Conservation (phyloP, 2,888 invertebrate species). For the Marasmarcha lunaedactyla region DNA sequence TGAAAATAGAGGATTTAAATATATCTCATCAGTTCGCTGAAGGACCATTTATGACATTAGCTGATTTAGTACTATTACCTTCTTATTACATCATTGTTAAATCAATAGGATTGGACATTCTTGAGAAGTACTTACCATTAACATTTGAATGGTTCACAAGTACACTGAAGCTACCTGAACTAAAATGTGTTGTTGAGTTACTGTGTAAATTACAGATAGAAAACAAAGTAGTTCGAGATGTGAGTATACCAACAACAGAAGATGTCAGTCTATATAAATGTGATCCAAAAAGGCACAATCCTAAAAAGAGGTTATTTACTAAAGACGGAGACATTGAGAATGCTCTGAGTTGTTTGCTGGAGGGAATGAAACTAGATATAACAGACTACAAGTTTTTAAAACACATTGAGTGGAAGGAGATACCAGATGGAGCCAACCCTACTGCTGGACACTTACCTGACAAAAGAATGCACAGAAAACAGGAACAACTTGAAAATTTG, state of each 20-base stretch:
- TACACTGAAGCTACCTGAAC: slow-evolving; percentile 25
- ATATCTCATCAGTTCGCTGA: slow-evolving; percentile 84
- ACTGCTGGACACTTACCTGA: slow-evolving; percentile 83
- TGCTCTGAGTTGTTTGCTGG: slow-evolving; percentile 53
- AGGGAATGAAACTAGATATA: slow-evolving; percentile 50
- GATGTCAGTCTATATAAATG: slow-evolving; percentile 81
- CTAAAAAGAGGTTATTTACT: slow-evolving; percentile 79
- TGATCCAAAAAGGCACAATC: slow-evolving; percentile 81
- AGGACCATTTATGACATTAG: slow-evolving; percentile 83
- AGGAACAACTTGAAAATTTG: slow-evolving; percentile 88
- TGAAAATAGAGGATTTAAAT: slow-evolving; percentile 58
- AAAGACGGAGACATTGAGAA: slow-evolving; percentile 81
- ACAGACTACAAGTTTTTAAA: slow-evolving; percentile 24
- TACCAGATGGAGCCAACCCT: slow-evolving; percentile 83
- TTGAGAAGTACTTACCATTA: slow-evolving; percentile 67
- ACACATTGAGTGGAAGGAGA: slow-evolving; percentile 74
- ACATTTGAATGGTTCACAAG: slow-evolving; percentile 74
- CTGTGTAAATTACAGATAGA: slow-evolving; percentile 7
- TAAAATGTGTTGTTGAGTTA: slow-evolving; percentile 8
- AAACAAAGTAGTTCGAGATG: slow-evolving; percentile 19
- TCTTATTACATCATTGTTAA: slow-evolving; percentile 74
- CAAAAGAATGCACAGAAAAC: slow-evolving; percentile 80
- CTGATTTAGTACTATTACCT: slow-evolving; percentile 85
- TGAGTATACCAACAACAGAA: slow-evolving; percentile 55
- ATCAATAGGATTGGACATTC: slow-evolving; percentile 33